Evolutionary conservation across 2,888 invertebrate genomes (phyloP).

Genomic region (Drosophila mettleri): DNA sequence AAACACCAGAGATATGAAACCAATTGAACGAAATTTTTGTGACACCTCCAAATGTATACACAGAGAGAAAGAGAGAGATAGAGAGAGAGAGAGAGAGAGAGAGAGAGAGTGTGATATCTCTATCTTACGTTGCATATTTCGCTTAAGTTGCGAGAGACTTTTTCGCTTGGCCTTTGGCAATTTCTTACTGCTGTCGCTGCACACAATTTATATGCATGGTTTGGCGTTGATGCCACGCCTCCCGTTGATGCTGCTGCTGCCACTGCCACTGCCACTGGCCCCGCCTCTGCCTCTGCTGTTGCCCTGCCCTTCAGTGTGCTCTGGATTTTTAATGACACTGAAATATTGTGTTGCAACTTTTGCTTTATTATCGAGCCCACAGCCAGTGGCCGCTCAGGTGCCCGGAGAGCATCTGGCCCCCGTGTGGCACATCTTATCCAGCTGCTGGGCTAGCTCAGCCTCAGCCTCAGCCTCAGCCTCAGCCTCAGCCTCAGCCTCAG

Average conservation of each 20-base stretch:
- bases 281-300: not conserved
- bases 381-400: slow-evolving; percentile 15
- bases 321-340: slow-evolving; percentile 60
- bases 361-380: slow-evolving; percentile 58
- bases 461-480: not conserved
- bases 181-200: slow-evolving; percentile 39
- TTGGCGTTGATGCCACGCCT: slow-evolving; percentile 32
- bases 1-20: slow-evolving; percentile 20
- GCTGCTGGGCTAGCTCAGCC: not conserved
- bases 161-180: slow-evolving; percentile 9
- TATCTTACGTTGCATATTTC: slow-evolving; percentile 26
- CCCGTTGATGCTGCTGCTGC: not conserved
- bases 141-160: slow-evolving; percentile 12
- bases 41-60: slow-evolving; percentile 4
- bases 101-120: not conserved
- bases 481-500: not conserved
- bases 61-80: not conserved
- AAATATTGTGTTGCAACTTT: slow-evolving; percentile 69
- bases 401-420: slow-evolving; percentile 15
- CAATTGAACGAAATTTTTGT: slow-evolving; percentile 13
- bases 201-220: slow-evolving; percentile 47
- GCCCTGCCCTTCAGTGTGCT: slow-evolving; percentile 21
- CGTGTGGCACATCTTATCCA: slow-evolving; percentile 16
- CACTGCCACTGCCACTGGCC: not conserved
- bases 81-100: not conserved